Conservation (phyloP, 2,113 vertebrate genomes). For the Crypturellus undulatus region DNA sequence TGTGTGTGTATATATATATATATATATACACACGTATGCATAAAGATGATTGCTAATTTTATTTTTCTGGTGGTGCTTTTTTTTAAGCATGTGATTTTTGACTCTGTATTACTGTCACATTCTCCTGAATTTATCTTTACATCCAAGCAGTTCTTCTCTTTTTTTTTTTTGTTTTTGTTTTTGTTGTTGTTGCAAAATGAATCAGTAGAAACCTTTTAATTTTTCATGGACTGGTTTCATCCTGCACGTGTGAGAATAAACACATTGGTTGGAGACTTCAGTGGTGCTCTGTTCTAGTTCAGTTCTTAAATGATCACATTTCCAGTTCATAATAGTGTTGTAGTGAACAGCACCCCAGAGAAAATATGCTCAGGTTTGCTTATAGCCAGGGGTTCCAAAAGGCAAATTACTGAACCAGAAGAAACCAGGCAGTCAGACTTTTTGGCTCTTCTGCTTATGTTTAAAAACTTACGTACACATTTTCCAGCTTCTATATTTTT, state of each 20-base stretch:
- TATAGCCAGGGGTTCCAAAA: not conserved
- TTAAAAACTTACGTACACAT: fast-evolving
- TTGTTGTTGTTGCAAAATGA: not conserved
- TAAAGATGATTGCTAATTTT: not conserved
- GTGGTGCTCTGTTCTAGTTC: not conserved
- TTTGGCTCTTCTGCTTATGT: not conserved
- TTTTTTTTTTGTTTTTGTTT: not conserved
- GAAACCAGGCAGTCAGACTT: not conserved
- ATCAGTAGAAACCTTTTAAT: not conserved
- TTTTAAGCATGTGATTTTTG: not conserved
- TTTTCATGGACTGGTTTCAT: not conserved
- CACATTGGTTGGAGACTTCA: not conserved
- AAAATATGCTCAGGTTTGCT: not conserved
- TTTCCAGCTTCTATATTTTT: not conserved
- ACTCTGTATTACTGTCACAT: fast-evolving
- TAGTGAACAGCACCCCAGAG: not conserved
- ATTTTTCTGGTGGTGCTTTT: not conserved
- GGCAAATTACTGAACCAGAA: not conserved
- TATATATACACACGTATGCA: fast-evolving
- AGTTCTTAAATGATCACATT: not conserved
- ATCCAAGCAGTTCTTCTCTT: not conserved
- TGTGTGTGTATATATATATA: too few species aligned
- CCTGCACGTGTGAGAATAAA: not conserved
- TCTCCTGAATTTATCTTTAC: not conserved
- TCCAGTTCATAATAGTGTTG: not conserved